A percentile compares a stretch with the other conserved stretches of the same genome.
phyloP scores from a whole-genome alignment of 2,888 invertebrate genomes.

The Labia minor region DNA sequence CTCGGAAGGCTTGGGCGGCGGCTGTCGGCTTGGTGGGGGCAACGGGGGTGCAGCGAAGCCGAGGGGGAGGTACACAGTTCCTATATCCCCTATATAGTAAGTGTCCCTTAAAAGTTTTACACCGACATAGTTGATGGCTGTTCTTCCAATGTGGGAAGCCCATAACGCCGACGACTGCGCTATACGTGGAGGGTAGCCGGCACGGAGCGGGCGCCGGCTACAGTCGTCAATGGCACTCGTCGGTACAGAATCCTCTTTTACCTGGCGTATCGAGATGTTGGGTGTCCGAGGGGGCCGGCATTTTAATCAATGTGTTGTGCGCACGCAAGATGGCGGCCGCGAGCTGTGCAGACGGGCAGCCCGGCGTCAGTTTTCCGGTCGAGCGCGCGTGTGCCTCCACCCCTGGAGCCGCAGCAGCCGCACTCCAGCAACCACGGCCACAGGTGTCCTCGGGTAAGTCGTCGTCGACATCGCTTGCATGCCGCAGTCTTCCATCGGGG shows the following conservation, averaged over 20 bases:
- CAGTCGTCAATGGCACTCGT: neutral
- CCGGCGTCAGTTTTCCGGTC: neutral
- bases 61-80: conserved; percentile 19
- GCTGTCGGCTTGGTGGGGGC: conserved; percentile 14
- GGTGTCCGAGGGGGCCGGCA: conserved; percentile 14
- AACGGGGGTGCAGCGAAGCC: conserved; percentile 17
- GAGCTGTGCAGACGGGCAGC: neutral
- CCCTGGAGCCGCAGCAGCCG: neutral
- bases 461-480: neutral
- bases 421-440: neutral
- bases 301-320: conserved; percentile 17
- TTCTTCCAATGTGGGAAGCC: conserved; percentile 55
- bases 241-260: neutral
- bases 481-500: neutral
- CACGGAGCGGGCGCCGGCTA: neutral
- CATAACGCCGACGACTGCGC: conserved; percentile 54
- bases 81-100: conserved; percentile 22
- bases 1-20: neutral
- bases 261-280: neutral
- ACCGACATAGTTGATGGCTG: conserved; percentile 49
- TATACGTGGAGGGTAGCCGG: conserved; percentile 36
- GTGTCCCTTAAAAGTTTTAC: conserved; percentile 27
- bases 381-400: neutral
- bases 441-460: neutral
- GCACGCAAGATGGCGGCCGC: conserved; percentile 14